Conservation (phyloP, 35 echinoderm and acorn worm species). For the Acanthaster planci region DNA sequence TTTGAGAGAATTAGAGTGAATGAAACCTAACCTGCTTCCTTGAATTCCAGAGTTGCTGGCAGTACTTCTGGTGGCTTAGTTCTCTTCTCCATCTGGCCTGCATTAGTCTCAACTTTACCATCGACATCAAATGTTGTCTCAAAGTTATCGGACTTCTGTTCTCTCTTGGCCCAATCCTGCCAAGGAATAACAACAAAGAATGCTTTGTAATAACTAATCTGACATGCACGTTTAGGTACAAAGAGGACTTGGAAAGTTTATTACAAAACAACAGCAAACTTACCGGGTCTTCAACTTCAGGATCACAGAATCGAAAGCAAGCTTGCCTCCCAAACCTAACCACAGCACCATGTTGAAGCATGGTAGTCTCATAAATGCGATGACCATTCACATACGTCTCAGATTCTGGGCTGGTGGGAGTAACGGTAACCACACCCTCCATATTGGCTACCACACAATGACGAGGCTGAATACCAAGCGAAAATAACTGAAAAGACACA, state of each 20-base stretch:
- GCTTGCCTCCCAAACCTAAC: slow-evolving; percentile 84
- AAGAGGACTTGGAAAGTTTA: too few relatives aligned
- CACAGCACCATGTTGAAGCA: slow-evolving; percentile 84
- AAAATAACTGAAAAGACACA: slow-evolving; percentile 69
- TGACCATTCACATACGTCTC: slow-evolving; percentile 79
- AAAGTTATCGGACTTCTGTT: slow-evolving; percentile 48
- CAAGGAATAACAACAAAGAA: not conserved
- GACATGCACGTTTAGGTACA: too few relatives aligned
- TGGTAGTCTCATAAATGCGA: slow-evolving; percentile 81
- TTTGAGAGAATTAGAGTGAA: not conserved
- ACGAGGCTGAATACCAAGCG: slow-evolving; percentile 77
- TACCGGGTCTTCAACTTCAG: slow-evolving; percentile 84
- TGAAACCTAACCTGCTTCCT: slow-evolving; percentile 70
- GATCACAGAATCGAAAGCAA: slow-evolving; percentile 95
- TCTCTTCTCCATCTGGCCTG: slow-evolving; percentile 37
- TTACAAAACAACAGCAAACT: slow-evolving; percentile 22
- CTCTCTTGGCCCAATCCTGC: slow-evolving; percentile 55
- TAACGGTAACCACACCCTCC: slow-evolving; percentile 93
- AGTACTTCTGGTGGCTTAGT: slow-evolving; percentile 45
- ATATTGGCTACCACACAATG: slow-evolving; percentile 97
- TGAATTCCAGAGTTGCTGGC: slow-evolving; percentile 87
- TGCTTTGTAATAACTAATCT: too few relatives aligned
- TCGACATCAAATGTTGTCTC: slow-evolving; percentile 95
- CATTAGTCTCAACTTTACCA: slow-evolving; percentile 75
- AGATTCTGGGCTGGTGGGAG: slow-evolving; percentile 77